phyloP scores from a whole-genome alignment of 2,113 vertebrate genomes.

The Corythaeola cristata region DNA sequence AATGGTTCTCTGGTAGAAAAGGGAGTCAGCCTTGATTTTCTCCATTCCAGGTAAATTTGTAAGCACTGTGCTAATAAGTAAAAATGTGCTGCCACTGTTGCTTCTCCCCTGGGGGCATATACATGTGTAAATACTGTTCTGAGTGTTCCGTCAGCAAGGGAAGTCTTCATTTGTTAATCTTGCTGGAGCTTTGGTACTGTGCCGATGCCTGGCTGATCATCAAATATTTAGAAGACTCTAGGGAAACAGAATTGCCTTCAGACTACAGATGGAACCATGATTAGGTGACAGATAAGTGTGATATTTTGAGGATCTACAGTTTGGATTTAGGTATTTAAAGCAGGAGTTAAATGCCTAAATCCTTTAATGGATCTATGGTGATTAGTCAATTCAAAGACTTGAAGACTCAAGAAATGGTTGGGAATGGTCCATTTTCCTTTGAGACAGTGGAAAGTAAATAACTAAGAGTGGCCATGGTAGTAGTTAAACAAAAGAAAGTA shows the following conservation, averaged over 20 bases:
- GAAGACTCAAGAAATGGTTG: neutral
- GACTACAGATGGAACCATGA: neutral
- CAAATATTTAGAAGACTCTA: neutral
- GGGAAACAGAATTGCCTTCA: neutral
- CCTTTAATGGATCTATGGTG: neutral
- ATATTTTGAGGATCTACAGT: neutral
- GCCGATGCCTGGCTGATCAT: neutral
- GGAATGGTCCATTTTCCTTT: neutral
- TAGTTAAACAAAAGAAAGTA: neutral
- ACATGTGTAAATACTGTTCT: neutral
- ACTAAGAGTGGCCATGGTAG: neutral
- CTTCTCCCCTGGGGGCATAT: neutral
- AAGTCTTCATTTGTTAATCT: neutral
- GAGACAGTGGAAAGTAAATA: neutral
- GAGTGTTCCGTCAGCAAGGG: neutral
- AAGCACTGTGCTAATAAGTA: neutral
- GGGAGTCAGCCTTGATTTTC: neutral
- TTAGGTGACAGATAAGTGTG: neutral
- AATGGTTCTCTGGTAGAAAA: neutral
- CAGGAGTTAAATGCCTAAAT: neutral
- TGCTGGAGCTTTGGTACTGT: neutral
- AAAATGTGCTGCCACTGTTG: neutral
- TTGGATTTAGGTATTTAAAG: neutral
- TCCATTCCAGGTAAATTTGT: neutral
- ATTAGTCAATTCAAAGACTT: neutral